Percentiles rank a stretch among this genome's conserved stretches.
These are phyloP conservation scores for Atta cephalotes DNA, from an alignment of 1,140 invertebrate species.

Conservation along the genomic window DNA sequence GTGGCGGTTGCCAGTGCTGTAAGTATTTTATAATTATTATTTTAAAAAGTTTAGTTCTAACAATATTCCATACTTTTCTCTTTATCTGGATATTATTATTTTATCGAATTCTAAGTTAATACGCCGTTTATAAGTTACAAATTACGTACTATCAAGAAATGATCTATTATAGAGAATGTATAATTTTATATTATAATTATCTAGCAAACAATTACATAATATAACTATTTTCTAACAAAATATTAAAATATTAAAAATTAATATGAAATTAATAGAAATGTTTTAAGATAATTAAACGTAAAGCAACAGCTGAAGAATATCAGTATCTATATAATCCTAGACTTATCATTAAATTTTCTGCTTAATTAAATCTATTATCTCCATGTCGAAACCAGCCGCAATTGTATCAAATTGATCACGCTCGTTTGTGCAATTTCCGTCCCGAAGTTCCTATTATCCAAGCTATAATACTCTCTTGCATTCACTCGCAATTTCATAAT, in stretches of 20 bases:
- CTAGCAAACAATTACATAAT: neutral
- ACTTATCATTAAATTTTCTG: conserved; percentile 5
- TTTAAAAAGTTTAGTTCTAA: neutral
- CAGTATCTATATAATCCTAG: neutral
- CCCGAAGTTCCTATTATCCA: neutral
- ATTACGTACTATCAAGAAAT: neutral
- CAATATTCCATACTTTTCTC: neutral
- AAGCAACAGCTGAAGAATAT: neutral
- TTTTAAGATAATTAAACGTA: neutral
- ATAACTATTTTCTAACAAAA: neutral
- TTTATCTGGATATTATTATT: conserved; percentile 1
- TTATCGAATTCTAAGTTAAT: neutral
- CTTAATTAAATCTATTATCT: neutral
- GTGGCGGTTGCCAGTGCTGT: conserved; percentile 78
- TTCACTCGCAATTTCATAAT: conserved; percentile 6
- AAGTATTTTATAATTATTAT: conserved; percentile 66
- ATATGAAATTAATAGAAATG: neutral
- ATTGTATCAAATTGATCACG: conserved; percentile 20
- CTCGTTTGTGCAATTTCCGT: conserved; percentile 18
- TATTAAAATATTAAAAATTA: neutral
- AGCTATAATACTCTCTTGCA: neutral
- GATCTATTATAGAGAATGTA: neutral
- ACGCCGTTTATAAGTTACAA: neutral
- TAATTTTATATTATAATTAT: neutral
- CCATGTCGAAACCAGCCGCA: neutral